Base-by-base conservation (phyloP, 2,113 vertebrate genomes). In the Myrmophylax atrothorax region DNA sequence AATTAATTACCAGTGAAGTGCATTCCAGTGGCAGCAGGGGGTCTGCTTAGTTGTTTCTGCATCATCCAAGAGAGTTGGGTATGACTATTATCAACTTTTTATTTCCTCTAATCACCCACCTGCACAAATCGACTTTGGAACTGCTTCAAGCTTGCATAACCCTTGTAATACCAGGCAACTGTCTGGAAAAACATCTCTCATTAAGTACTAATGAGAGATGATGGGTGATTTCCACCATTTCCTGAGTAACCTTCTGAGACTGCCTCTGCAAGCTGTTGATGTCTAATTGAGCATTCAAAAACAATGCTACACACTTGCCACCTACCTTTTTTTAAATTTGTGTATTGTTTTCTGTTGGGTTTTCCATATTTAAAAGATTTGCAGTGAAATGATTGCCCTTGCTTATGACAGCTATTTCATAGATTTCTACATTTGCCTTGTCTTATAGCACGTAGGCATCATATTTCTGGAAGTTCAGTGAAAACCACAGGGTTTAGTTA, bases 1-100 rank as follows among this genome's bases (percentile, higher is more conserved):
- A 94, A 93, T 95, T 95, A 97, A 95, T 97, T 97, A 94, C 79
- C 67, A 95, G 82, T 82, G 80, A 95, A 97, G 86, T 80, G 87
- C 79, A 93, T 95, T 96, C 73, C 80, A 94, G 76, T 5, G 44
- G 76, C 93, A 96, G 85, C 70, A 79, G 94, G 94, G 33, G 53
- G 69, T 94, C 55, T 90, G 87, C 60, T 94, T 90, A 82, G 87
- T 46, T 96, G 95, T 73, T 96, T 90, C 85, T 95, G 78, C 70
- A 91, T 88, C 84, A 95, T 95, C 85, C 77, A 67, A 3, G 9
- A 95, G 86, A 75, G 52, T 78, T 93, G 58, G 38, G 66, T 62
- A 93, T 93, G 68, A 93, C 84, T 90, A 77, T 90, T 86, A 93
- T 47, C 81, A 94, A 93, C 68, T 96, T 97, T 94, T 86, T 93